Base-by-base conservation (phyloP, 2,888 invertebrate genomes). In the Autographa pulchrina region DNA sequence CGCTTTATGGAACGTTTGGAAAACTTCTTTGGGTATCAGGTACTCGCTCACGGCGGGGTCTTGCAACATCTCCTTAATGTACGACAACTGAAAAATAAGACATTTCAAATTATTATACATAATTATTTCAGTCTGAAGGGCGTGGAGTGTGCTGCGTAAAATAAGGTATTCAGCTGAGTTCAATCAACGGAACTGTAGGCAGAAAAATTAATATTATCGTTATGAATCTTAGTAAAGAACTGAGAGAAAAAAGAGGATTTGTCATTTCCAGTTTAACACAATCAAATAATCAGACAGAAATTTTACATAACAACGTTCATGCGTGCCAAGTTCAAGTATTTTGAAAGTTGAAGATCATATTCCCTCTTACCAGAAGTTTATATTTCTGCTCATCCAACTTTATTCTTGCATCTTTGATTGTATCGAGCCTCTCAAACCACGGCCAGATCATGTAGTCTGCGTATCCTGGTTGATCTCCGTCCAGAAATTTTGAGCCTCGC, bases 391-490 rank as follows among this genome's bases (percentile, higher is more conserved):
- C 91, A 62, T 96, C 96, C 78, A 97, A 93, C 70, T 91, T 87
- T 71, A 94, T 92, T 52, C 93, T 92, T 13, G 96, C 96, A 20
- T 96, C 94, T 0, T 96, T 87, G 72, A 94, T 88, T 0, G 64
- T 43, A 2, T 96, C 94, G 0, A 97, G 86, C 82, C 97, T 95
- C 91, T 98, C 98, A 82, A 97, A 97, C 98, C 98, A 98, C 0
- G 98, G 98, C 98, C 98, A 98, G 82, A 98, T 97, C 98, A 98
- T 98, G 83, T 97, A 97, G 88, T 98, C 98, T 18, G 97, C 93
- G 96, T 97, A 98, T 13, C 98, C 98, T 0, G 98, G 98, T 72
- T 96, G 96, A 7, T 87, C 92, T 0, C 98, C 98, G 62, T 86
- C 91, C 75, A 98, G 96, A 87, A 96, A 98, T 41, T 94, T 93